Evolutionary conservation across 2,888 invertebrate genomes (phyloP).

Genomic region (Orthosia incerta): DNA sequence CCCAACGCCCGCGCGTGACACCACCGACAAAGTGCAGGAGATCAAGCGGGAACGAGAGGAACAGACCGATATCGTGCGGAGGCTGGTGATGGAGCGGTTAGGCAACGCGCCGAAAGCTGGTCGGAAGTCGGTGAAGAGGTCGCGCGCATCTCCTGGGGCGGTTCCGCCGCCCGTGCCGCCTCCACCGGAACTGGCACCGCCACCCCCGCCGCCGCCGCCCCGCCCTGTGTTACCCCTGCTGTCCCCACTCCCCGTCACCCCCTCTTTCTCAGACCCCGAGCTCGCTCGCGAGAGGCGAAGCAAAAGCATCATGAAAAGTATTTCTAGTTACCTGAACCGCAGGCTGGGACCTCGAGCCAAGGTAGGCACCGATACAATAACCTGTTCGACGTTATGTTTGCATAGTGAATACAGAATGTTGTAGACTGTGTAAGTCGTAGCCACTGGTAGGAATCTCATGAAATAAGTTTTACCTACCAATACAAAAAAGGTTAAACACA

Average conservation of each 20-base stretch:
- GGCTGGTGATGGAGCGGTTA: constrained; percentile 95
- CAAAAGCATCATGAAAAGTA: constrained; percentile 95
- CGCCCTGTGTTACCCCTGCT: constrained; percentile 69
- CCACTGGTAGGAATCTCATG: constrained; percentile 23
- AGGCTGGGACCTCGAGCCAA: constrained; percentile 92
- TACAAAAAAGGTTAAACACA: neutral
- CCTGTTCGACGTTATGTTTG: constrained; percentile 1
- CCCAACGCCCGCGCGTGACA: constrained; percentile 84
- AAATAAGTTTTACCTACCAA: neutral
- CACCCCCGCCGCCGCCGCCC: constrained; percentile 72
- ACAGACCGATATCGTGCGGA: constrained; percentile 95
- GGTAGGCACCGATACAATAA: constrained; percentile 78
- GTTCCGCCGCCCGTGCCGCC: constrained; percentile 80
- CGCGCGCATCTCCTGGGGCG: constrained; percentile 71
- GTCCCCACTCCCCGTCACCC: constrained; percentile 80
- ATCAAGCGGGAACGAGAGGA: constrained; percentile 95
- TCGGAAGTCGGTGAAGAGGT: constrained; percentile 73
- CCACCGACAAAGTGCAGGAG: constrained; percentile 93
- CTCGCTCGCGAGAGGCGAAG: constrained; percentile 92
- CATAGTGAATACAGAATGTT: constrained; percentile 24
- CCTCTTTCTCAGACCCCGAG: constrained; percentile 91
- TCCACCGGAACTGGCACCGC: constrained; percentile 69
- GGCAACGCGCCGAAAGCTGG: constrained; percentile 74
- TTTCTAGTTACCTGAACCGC: constrained; percentile 95
- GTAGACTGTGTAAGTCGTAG: constrained; percentile 30